These are phyloP conservation scores for Dynastes hyllus DNA, from an alignment of 2,888 invertebrate genomes.

Conservation along the genomic window DNA sequence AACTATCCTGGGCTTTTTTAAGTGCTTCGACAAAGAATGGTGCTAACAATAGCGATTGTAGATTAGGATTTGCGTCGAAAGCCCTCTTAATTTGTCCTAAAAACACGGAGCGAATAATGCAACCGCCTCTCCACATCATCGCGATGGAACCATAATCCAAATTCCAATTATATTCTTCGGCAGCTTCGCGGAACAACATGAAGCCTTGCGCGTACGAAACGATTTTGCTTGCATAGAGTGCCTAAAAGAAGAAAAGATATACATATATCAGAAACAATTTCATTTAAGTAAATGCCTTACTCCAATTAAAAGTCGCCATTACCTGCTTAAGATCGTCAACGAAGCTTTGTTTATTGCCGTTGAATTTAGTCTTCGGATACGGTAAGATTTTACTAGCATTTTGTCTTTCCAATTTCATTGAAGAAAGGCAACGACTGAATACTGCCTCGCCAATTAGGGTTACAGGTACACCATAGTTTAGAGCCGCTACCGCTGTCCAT, in stretches of 20 bases:
- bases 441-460: constrained; percentile 99
- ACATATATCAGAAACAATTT: constrained; percentile 44
- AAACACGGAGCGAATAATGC: constrained; percentile 95
- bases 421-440: constrained; percentile 95
- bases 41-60: constrained; percentile 92
- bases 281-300: neutral
- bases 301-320: constrained; percentile 32
- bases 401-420: constrained; percentile 90
- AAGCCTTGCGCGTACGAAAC: constrained; percentile 99
- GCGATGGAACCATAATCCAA: constrained; percentile 98
- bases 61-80: constrained; percentile 89
- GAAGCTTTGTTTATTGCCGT: constrained; percentile 85
- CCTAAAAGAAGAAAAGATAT: constrained; percentile 72
- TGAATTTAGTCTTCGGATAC: constrained; percentile 79
- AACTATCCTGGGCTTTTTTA: constrained; percentile 84
- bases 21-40: constrained; percentile 94
- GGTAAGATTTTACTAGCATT: constrained; percentile 85
- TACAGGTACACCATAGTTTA: constrained; percentile 97
- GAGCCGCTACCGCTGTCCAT: constrained; percentile 97
- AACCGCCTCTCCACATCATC: constrained; percentile 99
- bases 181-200: constrained; percentile 95
- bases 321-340: constrained; percentile 85
- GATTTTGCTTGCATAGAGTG: constrained; percentile 97
- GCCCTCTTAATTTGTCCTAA: constrained; percentile 94
- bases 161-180: constrained; percentile 92